These are phyloP conservation scores for Murina feae DNA, from an alignment of 2,113 vertebrate species.

Conservation along the genomic window DNA sequence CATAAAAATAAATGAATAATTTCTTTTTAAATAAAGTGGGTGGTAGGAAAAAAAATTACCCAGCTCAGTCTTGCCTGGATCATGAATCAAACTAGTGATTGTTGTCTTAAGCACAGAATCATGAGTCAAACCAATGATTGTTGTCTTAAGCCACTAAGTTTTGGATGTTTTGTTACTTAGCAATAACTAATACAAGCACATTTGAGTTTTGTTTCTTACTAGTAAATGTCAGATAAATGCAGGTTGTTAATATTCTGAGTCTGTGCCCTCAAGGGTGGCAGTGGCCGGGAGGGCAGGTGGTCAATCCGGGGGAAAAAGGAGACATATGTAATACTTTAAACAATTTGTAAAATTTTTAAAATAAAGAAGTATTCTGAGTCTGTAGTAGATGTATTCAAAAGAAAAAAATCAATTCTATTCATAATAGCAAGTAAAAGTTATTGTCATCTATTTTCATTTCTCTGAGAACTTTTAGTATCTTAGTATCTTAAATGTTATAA, in stretches of 20 bases:
- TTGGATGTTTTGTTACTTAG: neutral
- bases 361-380: neutral
- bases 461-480: constrained; percentile 43
- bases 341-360: too few species aligned
- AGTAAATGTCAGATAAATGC: constrained; percentile 22
- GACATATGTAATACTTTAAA: too few species aligned
- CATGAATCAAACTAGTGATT: too few species aligned
- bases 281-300: too few species aligned
- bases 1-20: neutral
- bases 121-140: neutral
- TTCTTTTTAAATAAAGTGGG: neutral
- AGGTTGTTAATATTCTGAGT: constrained; percentile 20
- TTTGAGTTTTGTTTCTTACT: constrained; percentile 33
- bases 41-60: neutral
- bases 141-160: neutral
- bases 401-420: constrained; percentile 34
- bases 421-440: constrained; percentile 34
- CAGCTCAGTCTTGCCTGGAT: neutral
- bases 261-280: too few species aligned
- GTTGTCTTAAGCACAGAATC: neutral
- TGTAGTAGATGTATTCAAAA: constrained; percentile 8
- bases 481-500: constrained; percentile 47
- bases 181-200: neutral
- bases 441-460: constrained; percentile 37
- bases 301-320: too few species aligned